Base-by-base conservation (phyloP, 2,113 vertebrate genomes). In the Calonectris borealis region DNA sequence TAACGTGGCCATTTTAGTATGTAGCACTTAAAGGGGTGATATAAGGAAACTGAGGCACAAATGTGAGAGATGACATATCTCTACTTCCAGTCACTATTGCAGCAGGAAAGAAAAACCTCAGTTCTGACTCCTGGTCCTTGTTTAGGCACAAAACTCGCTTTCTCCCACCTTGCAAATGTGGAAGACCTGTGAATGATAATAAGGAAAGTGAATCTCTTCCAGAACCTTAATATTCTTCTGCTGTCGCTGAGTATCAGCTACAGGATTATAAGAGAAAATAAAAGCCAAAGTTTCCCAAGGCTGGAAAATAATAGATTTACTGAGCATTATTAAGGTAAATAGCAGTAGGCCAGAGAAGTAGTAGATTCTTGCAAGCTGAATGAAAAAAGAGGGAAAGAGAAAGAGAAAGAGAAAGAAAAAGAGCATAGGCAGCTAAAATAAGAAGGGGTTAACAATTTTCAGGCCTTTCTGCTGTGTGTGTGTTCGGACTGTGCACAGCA, bases 371-470 rank as follows among this genome's bases (percentile, higher is more conserved):
- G 46, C 44, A 61, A 29, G 20, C 27, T 87, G 78, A 93, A 80
- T 57, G 36, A 85, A 90, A 89, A 69, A 62, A 60, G 51, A 83
- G 22, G 17, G 4, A 16, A 18, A 25, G 18, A 29, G 18, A 62
- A 66, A 49, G 21, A 36, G 19, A 65, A 62, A 42, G 12, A 69
- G 15, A 88, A 86, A 92, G 38, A 8, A 38, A 78, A 78, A 78
- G 29, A 91, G 29, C 16, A 40, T 2, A 68, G 55, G 29, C 6
- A 75, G 52, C 10, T 51, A n/a, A 93, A 95, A 94, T 60, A 71
- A 94, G 88, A 95, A 97, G 25, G 96, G 83, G 93, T 91, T 96
- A 97, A 97, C 72, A 95, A 61, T 70, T 52, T 91, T 85, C 71
- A 95, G 86, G 76, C 88, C 69, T 85, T 81, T 95, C 84, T 92